phyloP scores from a whole-genome alignment of 2,113 vertebrate genomes.

The Donacobius atricapilla region DNA sequence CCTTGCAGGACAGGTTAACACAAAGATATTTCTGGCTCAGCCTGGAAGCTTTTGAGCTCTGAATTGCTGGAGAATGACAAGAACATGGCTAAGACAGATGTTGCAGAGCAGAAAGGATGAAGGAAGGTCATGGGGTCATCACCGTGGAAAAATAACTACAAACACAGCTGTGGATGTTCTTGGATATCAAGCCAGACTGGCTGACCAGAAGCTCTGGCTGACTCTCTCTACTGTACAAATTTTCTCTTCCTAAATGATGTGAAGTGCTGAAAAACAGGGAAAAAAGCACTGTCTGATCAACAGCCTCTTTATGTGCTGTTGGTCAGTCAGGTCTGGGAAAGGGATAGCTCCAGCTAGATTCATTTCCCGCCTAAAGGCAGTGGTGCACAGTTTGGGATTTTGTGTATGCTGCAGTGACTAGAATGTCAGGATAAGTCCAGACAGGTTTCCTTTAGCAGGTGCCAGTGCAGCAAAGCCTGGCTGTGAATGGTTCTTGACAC shows the following conservation, averaged over 20 bases:
- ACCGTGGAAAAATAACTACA: background rate
- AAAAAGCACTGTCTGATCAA: background rate
- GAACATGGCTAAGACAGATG: background rate
- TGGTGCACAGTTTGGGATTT: background rate
- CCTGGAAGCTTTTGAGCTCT: background rate
- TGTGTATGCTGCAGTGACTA: background rate
- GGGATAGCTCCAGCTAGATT: background rate
- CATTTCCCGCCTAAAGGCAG: background rate
- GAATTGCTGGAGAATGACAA: background rate
- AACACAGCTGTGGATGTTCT: background rate
- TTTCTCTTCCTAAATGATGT: background rate
- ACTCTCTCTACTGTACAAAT: background rate
- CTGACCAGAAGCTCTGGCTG: background rate
- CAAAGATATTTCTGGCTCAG: background rate
- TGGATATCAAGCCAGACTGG: background rate
- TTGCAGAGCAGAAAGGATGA: background rate
- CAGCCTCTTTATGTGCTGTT: accelerated
- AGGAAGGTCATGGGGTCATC: background rate
- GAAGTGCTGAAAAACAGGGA: background rate
- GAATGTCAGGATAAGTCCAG: background rate
- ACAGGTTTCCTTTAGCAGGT: background rate
- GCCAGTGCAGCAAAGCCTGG: background rate
- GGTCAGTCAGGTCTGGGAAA: background rate
- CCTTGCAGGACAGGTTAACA: background rate
- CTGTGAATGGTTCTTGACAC: background rate